Evolutionary conservation across 2,113 vertebrate species (phyloP).

Genomic region (Phoenicopterus ruber): DNA sequence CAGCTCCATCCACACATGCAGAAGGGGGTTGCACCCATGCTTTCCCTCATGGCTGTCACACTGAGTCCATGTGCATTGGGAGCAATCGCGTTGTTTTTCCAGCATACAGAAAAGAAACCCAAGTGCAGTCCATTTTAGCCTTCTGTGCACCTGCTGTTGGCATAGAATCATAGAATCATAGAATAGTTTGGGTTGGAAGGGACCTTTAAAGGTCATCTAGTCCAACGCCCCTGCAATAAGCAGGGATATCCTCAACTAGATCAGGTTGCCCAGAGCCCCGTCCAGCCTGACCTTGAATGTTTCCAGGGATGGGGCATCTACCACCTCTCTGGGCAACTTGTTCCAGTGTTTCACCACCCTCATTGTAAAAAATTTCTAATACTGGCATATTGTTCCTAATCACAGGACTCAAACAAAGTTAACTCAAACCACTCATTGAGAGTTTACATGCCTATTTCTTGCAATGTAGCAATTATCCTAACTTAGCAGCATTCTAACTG

Average conservation of each 20-base stretch:
- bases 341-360: too few species aligned
- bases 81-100: neutral
- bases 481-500: neutral
- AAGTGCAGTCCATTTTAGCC: neutral
- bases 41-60: neutral
- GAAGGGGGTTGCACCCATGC: neutral
- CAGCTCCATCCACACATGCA: neutral
- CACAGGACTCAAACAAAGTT: too few species aligned
- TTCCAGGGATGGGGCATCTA: too few species aligned
- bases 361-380: too few species aligned
- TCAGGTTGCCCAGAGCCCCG: too few species aligned
- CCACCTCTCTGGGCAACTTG: too few species aligned
- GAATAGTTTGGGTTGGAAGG: too few species aligned
- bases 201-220: too few species aligned
- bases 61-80: neutral
- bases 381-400: neutral
- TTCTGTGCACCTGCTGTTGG: neutral
- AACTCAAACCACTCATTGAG: neutral
- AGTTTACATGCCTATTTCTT: neutral
- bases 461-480: neutral
- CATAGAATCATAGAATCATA: too few species aligned
- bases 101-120: neutral
- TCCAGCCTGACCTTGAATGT: too few species aligned
- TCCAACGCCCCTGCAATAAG: too few species aligned
- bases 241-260: too few species aligned